A percentile compares a stretch with the other conserved stretches of the same genome.
Evolutionary conservation across 2,888 invertebrate species (phyloP).

Genomic region (Esperia sulphurella): DNA sequence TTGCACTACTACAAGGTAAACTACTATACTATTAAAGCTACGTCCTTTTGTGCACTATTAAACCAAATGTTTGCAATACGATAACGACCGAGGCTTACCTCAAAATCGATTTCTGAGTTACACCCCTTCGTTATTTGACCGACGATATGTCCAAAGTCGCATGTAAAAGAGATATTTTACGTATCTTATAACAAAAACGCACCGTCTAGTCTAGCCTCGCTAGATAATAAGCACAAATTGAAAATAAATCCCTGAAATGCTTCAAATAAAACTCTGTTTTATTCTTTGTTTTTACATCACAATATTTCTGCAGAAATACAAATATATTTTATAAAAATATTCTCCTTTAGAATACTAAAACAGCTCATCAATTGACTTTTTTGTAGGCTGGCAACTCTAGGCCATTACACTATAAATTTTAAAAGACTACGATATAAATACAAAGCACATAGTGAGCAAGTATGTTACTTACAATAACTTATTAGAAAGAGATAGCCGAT

Average conservation of each 20-base stretch:
- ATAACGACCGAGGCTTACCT: too few relatives aligned
- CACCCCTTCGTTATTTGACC: neutral
- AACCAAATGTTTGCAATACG: too few relatives aligned
- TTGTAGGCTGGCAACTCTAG: conserved; percentile 41
- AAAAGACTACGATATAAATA: conserved; percentile 55
- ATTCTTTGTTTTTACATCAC: conserved; percentile 61
- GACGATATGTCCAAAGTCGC: conserved; percentile 20
- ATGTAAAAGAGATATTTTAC: conserved; percentile 51
- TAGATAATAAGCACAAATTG: conserved; percentile 69
- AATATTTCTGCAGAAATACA: conserved; percentile 67
- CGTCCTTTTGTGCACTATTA: too few relatives aligned
- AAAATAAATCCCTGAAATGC: conserved; percentile 69
- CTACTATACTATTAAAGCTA: too few relatives aligned
- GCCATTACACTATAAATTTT: conserved; percentile 27
- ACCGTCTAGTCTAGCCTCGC: conserved; percentile 68
- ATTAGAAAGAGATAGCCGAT: conserved; percentile 35
- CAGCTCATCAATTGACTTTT: conserved; percentile 70
- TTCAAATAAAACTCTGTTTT: conserved; percentile 78
- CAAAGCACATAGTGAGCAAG: conserved; percentile 71
- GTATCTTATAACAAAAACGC: conserved; percentile 50
- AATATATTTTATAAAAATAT: conserved; percentile 65
- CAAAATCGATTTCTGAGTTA: too few relatives aligned
- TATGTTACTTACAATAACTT: conserved; percentile 47
- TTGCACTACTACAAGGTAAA: too few relatives aligned
- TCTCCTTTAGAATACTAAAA: conserved; percentile 50